Conservation (phyloP, 2,888 invertebrate genomes). For the Tetropium fuscum region DNA sequence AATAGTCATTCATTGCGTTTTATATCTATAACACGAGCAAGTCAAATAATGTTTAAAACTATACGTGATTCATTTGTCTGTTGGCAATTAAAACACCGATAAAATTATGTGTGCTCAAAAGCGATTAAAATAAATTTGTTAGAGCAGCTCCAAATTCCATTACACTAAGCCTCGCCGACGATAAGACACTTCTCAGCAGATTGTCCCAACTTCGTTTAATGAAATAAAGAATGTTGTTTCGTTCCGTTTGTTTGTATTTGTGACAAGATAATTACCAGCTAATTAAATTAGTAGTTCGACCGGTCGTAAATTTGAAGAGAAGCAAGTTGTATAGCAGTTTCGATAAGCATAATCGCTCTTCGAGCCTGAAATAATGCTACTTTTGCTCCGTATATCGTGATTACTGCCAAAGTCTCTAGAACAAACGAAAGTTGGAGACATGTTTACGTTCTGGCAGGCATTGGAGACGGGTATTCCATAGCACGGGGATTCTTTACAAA, state of each 20-base stretch:
- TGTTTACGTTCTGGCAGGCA: conserved; percentile 52
- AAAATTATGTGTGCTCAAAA: no score
- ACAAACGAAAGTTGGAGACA: conserved; percentile 52
- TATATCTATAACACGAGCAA: no score
- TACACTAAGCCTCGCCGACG: not conserved
- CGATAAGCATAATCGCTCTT: conserved; percentile 37
- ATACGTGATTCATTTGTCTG: no score
- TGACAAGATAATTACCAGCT: conserved; percentile 17
- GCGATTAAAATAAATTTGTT: no score
- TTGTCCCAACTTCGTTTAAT: not conserved
- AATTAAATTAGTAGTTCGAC: conserved; percentile 36
- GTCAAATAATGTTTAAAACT: no score
- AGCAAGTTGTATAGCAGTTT: conserved; percentile 32
- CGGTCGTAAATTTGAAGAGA: conserved; percentile 29
- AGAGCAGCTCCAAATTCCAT: no score
- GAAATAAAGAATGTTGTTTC: conserved; percentile 1
- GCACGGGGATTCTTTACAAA: no score
- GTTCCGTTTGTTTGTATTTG: conserved; percentile 8
- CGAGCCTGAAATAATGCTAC: conserved; percentile 36
- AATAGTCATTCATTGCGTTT: no score
- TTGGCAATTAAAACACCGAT: no score
- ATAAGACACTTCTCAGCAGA: not conserved
- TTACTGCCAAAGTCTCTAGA: conserved; percentile 50
- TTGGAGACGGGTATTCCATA: conserved; percentile 44
- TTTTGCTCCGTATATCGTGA: conserved; percentile 50